Evolutionary conservation across 2,888 invertebrate genomes (phyloP), one percentile per base, ranked within the genome.

Genomic region (Acrobasis repandana): DNA sequence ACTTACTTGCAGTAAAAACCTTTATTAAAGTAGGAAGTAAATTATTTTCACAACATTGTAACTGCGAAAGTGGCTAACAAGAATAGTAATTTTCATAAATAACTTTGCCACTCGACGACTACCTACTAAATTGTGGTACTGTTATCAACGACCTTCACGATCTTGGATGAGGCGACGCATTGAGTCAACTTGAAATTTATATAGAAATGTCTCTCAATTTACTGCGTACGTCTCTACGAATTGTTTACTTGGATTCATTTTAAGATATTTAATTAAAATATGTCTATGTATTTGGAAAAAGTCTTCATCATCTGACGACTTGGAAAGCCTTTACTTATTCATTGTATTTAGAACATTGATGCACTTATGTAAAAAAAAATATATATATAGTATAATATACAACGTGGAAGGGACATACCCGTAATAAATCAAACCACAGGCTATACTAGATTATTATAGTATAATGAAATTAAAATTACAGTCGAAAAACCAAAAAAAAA

Each of bases 61-160:
- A 38, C 38, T 38, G 54, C 20, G 54, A 38, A 18, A 54, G 54
- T 36, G 52, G 16, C 52, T 54, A 54, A 54, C 54, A 54, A 54
- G 54, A 54, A 54, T 54, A 34, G 54, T 54, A 54, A 54, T 54
- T 54, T 54, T 54, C 54, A 54, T 54, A 54, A 54, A 54, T 54
- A 54, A 54, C 54, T 18, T 54, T 38, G 54, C 54, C 38, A 54
- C 38, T 15, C 38, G 38, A 14, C 54, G 54, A 18, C 38, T 43
- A 43, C 43, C 43, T 43, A 43, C 54, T 54, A 54, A 54, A 36
- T 54, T 54, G 54, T 54, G 38, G 54, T 54, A 38, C 54, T 54
- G 54, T 54, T 54, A 54, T 54, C 54, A 38, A 54, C 52, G 54
- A 54, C 54, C 54, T 54, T 20, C 54, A 38, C 11, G 15, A 18